Base-by-base conservation (phyloP, 2,888 invertebrate species). In the Clunio marinus region DNA sequence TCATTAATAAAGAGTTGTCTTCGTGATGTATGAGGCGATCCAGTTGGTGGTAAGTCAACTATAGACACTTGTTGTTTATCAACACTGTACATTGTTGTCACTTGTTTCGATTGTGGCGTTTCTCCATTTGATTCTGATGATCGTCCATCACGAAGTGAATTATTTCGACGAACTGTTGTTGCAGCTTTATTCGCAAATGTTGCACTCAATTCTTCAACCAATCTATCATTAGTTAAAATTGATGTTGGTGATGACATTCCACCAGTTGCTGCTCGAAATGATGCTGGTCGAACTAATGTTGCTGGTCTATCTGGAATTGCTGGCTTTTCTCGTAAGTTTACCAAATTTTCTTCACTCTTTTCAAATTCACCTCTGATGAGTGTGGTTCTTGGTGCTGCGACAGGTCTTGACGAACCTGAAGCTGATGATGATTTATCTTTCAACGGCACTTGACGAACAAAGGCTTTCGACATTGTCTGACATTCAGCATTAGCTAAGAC, bases 231-330 rank as follows among this genome's bases (percentile, higher is more conserved):
- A 13, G 66, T 55, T 1, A 66, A 7, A 3, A 55, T 28, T 32
- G 66, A 66, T 2, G 66, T 66, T 32, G 66, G 66, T 17, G 66
- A 65, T 7, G 8, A 15, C 4, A n/a, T n/a, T 1, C 27, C 24
- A 15, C 66, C 57, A 22, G 68, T 58, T 24, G 68, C 58, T 17
- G 58, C 68, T 27, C 68, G 57, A 58, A 68, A 68, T 27, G 68
- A 68, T 8, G 68, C 58, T 58, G 68, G 68, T 8, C 68, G 41
- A 57, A 68, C 58, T 1, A 68, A n/a, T 2, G 68, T 58, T 7
- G 41, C 58, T 1, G 91, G 91, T 69, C 92, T 83, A 76, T 91
- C 90, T 62, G 92, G 92, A 72, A 92, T 85, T 63, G 88, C 88
- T 4, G 92, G 92, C 77, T 92, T 92, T 70, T 80, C 80, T 13